A percentile compares a stretch with the other conserved stretches of the same genome.
Evolutionary conservation across 2,797 vertebrate genomes (phyloP).

Genomic region (Chrosomus eos): DNA sequence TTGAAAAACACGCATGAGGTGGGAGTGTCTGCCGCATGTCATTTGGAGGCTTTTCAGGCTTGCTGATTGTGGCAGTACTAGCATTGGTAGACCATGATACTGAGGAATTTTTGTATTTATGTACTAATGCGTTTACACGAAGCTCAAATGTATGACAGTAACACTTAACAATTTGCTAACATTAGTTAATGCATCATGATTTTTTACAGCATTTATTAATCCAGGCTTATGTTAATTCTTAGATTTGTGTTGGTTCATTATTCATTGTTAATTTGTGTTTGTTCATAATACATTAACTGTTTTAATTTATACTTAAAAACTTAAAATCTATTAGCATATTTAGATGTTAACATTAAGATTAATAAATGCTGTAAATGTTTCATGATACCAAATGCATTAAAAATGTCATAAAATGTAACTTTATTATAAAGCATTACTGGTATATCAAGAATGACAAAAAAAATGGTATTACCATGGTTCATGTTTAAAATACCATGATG

Average conservation of each 20-base stretch:
- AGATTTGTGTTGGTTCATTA: not conserved
- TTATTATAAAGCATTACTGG: not conserved
- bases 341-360: not conserved
- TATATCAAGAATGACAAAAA: not conserved
- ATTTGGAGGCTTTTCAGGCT: not conserved
- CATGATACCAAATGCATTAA: not conserved
- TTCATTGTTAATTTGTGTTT: not conserved
- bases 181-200: not conserved
- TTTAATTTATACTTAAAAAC: not conserved
- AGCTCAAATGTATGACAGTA: not conserved
- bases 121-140: not conserved
- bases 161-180: not conserved
- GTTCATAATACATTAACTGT: not conserved
- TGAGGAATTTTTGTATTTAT: not conserved
- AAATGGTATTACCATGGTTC: not conserved
- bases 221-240: not conserved
- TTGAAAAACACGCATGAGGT: conserved; percentile 33
- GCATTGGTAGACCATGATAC: not conserved
- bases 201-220: not conserved
- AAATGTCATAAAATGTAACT: not conserved
- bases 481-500: not conserved
- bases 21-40: conserved; percentile 11
- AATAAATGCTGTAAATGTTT: not conserved
- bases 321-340: not conserved
- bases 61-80: not conserved